Percentiles rank a stretch among this genome's conserved stretches.
phyloP scores from a whole-genome alignment of 1,140 invertebrate genomes.

The Drosophila ficusphila region DNA sequence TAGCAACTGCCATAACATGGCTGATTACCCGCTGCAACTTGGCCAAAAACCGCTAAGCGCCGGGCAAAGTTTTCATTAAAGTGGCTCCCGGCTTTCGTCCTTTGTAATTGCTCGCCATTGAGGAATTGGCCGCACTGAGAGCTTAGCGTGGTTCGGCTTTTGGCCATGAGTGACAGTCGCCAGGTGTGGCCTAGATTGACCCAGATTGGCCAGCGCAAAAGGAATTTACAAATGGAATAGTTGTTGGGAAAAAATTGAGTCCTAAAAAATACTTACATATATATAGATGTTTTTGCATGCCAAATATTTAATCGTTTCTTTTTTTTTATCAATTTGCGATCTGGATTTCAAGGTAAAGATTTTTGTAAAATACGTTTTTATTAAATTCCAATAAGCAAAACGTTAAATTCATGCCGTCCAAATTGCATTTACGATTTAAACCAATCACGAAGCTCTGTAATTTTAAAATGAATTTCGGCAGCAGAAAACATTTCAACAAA shows the following conservation, averaged over 20 bases:
- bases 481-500: neutral
- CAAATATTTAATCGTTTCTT: no score
- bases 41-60: constrained; percentile 54
- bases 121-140: constrained; percentile 34
- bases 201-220: neutral
- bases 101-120: constrained; percentile 52
- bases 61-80: constrained; percentile 56
- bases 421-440: constrained; percentile 9
- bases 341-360: no score
- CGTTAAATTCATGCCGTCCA: neutral
- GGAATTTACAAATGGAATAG: no score
- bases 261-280: neutral
- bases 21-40: constrained; percentile 45
- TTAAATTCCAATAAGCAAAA: neutral
- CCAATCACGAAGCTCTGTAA: neutral
- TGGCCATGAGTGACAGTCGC: constrained; percentile 29
- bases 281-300: neutral
- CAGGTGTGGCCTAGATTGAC: constrained; percentile 27
- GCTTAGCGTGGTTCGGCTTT: constrained; percentile 30
- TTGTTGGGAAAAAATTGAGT: neutral
- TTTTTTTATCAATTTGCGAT: no score
- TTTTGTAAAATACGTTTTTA: neutral
- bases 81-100: constrained; percentile 46
- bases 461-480: constrained; percentile 6
- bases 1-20: constrained; percentile 42